Evolutionary conservation across 1,140 invertebrate species (phyloP).

Genomic region (Drosophila littoralis): DNA sequence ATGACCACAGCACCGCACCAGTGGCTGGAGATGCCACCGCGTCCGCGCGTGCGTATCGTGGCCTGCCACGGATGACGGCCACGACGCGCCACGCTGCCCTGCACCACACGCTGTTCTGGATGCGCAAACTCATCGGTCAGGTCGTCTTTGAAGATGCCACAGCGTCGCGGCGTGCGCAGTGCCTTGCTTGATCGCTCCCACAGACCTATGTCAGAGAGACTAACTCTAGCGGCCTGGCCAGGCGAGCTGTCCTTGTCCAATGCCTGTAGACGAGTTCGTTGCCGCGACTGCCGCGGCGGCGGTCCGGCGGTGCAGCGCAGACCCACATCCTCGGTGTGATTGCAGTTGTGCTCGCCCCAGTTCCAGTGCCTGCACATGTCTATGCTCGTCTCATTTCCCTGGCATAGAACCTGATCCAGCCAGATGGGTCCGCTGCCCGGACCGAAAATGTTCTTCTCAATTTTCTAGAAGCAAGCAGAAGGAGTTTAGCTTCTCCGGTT

Average conservation of each 20-base stretch:
- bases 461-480: conserved; percentile 32
- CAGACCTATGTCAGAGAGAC: conserved; percentile 58
- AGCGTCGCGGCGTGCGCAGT: conserved; percentile 62
- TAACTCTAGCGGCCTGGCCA: not conserved
- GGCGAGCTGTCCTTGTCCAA: not conserved
- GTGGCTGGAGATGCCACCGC: conserved; percentile 86
- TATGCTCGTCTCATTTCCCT: conserved; percentile 88
- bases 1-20: conserved; percentile 92
- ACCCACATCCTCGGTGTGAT: conserved; percentile 91
- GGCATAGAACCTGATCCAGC: conserved; percentile 90
- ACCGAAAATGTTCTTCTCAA: conserved; percentile 76
- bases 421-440: conserved; percentile 89
- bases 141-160: conserved; percentile 73
- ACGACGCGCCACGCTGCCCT: conserved; percentile 86
- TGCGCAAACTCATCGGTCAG: conserved; percentile 69
- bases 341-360: conserved; percentile 90
- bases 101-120: conserved; percentile 86
- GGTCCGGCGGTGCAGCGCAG: conserved; percentile 85
- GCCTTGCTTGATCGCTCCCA: conserved; percentile 74
- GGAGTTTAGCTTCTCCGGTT: not conserved
- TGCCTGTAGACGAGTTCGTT: conserved; percentile 23
- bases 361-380: conserved; percentile 87
- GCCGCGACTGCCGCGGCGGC: conserved; percentile 34
- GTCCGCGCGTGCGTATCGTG: conserved; percentile 87
- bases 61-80: conserved; percentile 94